These are phyloP conservation scores for Clupea harengus DNA, from an alignment of 2,113 vertebrate genomes.

Conservation along the genomic window DNA sequence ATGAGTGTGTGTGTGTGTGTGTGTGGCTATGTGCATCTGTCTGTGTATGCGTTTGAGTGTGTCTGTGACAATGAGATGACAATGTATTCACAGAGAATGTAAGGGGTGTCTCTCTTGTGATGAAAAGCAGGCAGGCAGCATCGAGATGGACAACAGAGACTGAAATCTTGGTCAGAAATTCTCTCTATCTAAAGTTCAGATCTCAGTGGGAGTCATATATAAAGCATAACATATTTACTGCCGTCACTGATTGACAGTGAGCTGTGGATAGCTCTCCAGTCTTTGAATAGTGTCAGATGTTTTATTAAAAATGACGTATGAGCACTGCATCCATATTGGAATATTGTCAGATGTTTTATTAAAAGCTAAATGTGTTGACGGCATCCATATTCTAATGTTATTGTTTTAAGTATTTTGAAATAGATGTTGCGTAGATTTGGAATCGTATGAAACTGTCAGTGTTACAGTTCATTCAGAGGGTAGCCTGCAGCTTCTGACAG, in stretches of 20 bases:
- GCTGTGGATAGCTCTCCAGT: not conserved
- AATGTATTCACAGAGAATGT: not conserved
- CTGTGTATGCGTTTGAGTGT: not conserved
- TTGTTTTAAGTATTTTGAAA: not conserved
- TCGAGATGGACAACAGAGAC: constrained; percentile 5
- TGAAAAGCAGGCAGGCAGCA: not conserved
- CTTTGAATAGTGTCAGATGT: not conserved
- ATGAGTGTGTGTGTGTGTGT: not conserved
- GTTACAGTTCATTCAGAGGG: not conserved
- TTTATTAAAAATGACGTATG: constrained; percentile 3
- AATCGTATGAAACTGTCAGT: not conserved
- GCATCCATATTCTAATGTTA: not conserved
- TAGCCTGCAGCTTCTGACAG: not conserved
- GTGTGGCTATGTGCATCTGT: not conserved
- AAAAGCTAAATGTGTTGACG: not conserved
- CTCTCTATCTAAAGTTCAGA: not conserved
- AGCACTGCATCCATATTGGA: not conserved
- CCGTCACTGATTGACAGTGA: not conserved
- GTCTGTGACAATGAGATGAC: constrained; percentile 8
- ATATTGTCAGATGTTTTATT: constrained; percentile 4
- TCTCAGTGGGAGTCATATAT: not conserved
- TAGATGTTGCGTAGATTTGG: not conserved
- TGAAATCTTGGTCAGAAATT: not conserved
- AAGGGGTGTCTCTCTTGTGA: not conserved
- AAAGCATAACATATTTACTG: not conserved